Evolutionary conservation across 2,113 vertebrate species (phyloP).

Genomic region (Calonectris borealis): DNA sequence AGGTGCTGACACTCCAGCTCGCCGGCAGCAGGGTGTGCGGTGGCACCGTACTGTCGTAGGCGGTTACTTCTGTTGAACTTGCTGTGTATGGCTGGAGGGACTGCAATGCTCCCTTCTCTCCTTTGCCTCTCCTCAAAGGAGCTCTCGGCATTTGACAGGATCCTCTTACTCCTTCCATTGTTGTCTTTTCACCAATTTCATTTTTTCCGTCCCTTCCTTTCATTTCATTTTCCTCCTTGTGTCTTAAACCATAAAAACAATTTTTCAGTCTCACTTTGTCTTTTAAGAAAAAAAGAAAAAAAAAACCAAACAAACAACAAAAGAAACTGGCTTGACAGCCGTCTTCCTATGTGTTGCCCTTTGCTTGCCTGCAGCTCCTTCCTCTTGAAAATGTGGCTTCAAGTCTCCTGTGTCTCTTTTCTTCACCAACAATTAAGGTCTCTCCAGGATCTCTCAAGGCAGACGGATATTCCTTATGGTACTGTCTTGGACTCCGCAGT

Average conservation of each 20-base stretch:
- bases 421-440: conserved; percentile 77
- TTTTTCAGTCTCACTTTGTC: neutral
- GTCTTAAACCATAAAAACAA: neutral
- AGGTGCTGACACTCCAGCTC: neutral
- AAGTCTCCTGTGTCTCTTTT: conserved; percentile 37
- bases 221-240: neutral
- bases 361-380: conserved; percentile 13
- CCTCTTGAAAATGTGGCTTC: neutral
- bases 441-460: conserved; percentile 94
- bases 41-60: rapidly evolving
- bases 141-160: neutral
- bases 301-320: neutral
- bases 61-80: neutral
- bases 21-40: neutral
- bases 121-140: neutral
- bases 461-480: conserved; percentile 95
- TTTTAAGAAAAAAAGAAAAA: neutral
- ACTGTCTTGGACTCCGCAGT: conserved; percentile 95
- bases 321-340: neutral
- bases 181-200: neutral
- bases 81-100: neutral
- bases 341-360: neutral
- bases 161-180: neutral
- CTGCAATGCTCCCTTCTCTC: neutral
- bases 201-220: neutral